These are phyloP conservation scores for Sciaenops ocellatus DNA, from an alignment of 2,797 vertebrate genomes.

Conservation along the genomic window DNA sequence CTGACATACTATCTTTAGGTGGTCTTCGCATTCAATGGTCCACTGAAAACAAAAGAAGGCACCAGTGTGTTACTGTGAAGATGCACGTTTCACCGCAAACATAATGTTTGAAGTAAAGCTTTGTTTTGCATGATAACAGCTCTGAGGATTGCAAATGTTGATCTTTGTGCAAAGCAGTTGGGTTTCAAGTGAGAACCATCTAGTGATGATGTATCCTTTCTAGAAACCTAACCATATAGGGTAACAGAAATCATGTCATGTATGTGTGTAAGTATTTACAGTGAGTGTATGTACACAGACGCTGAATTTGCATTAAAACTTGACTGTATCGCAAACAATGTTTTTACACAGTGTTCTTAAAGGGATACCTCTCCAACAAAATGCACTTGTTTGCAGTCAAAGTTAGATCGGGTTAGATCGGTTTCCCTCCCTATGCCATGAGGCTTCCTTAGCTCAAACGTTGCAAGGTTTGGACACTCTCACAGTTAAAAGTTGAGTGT, in stretches of 20 bases:
- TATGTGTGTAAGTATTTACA: constrained; percentile 51
- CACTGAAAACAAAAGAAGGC: constrained; percentile 40
- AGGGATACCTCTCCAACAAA: constrained; percentile 19
- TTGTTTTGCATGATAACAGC: constrained; percentile 30
- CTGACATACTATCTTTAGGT: constrained; percentile 59
- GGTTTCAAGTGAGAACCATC: constrained; percentile 49
- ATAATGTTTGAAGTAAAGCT: constrained; percentile 5
- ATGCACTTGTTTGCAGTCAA: constrained; percentile 6
- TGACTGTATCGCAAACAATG: constrained; percentile 49
- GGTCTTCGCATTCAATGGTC: constrained; percentile 45
- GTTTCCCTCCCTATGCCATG: constrained; percentile 5
- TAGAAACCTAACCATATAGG: constrained; percentile 35
- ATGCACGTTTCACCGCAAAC: constrained; percentile 18
- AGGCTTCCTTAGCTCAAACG: background rate
- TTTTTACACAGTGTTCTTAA: constrained; percentile 7
- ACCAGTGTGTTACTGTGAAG: constrained; percentile 22
- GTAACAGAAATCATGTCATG: constrained; percentile 40
- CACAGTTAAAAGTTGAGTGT: background rate
- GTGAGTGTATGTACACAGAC: constrained; percentile 44
- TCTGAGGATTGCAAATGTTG: constrained; percentile 33
- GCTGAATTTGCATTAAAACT: constrained; percentile 35
- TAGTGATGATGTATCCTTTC: constrained; percentile 57
- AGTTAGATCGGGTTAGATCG: constrained; percentile 17
- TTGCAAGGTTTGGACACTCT: background rate
- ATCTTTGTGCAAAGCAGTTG: constrained; percentile 37